A percentile compares a stretch with the other conserved stretches of the same genome.
Conservation (phyloP, 2,113 vertebrate genomes). For the Neomonachus schauinslandi region DNA sequence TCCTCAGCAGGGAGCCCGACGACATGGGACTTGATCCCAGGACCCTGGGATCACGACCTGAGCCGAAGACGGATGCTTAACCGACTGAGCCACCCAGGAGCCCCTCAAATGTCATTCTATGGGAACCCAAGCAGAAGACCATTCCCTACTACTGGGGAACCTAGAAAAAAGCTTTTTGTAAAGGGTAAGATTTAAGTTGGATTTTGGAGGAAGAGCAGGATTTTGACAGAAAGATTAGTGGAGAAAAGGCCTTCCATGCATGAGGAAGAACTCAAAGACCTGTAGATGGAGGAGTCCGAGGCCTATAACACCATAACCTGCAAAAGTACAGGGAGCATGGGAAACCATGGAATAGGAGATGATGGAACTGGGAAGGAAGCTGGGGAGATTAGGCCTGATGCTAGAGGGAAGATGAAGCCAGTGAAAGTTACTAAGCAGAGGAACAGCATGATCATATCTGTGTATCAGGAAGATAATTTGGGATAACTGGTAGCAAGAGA, state of each 20-base stretch:
- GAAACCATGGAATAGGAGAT: neutral
- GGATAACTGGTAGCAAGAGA: neutral
- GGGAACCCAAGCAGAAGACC: neutral
- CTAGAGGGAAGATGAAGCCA: neutral
- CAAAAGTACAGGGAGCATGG: neutral
- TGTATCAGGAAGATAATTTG: neutral
- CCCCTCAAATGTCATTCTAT: neutral
- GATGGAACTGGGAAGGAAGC: neutral
- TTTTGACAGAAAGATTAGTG: neutral
- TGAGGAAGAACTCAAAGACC: constrained; percentile 1
- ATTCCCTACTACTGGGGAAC: neutral
- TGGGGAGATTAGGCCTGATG: neutral
- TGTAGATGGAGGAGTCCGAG: neutral
- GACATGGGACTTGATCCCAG: no score
- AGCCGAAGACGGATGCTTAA: no score
- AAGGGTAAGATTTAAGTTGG: neutral
- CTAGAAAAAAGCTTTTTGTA: neutral
- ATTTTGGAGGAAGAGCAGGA: neutral
- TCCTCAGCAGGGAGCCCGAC: no score
- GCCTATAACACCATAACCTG: neutral
- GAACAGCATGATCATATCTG: neutral
- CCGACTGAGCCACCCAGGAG: no score
- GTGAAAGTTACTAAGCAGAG: neutral
- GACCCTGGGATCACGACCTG: no score
- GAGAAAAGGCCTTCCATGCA: neutral